These are phyloP conservation scores for Euleptes europaea DNA, from an alignment of 2,113 vertebrate genomes.

Conservation along the genomic window DNA sequence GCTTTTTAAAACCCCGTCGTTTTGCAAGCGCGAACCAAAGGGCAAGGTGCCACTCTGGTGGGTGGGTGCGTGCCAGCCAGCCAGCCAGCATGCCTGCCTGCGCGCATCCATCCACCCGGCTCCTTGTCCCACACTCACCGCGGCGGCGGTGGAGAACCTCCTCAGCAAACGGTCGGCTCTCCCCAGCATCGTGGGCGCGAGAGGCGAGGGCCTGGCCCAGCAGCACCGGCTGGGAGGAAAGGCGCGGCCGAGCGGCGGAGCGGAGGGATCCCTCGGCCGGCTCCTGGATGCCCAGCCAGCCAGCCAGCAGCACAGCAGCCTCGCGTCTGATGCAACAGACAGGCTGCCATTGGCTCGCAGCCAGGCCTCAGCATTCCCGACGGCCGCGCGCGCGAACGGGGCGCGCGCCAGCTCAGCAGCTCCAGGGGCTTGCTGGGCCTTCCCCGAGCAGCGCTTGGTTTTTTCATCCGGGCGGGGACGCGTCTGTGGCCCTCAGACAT, in stretches of 20 bases:
- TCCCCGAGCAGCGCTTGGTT: not conserved
- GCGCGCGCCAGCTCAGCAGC: not conserved
- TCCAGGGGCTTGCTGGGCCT: not conserved
- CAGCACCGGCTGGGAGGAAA: not conserved
- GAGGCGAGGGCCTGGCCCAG: not conserved
- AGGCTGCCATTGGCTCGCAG: constrained; percentile 11
- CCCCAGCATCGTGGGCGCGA: constrained; percentile 80
- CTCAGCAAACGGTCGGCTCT: constrained; percentile 76
- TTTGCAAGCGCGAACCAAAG: not conserved
- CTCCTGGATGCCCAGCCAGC: not conserved
- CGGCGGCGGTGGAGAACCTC: constrained; percentile 83
- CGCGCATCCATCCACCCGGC: not conserved
- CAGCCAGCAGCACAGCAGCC: not conserved
- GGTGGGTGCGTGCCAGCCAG: too few species aligned
- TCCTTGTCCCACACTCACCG: constrained; percentile 76
- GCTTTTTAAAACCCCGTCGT: not conserved
- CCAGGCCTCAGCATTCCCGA: not conserved
- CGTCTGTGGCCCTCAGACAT: too few species aligned
- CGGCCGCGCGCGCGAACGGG: not conserved
- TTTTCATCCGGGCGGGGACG: too few species aligned
- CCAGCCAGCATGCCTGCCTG: not conserved
- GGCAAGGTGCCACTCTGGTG: not conserved
- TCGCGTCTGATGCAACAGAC: constrained; percentile 33
- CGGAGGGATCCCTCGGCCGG: not conserved
- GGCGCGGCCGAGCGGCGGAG: too few species aligned